Evolutionary conservation across 2,113 vertebrate species (phyloP).

Genomic region (Dromiciops gliroides): DNA sequence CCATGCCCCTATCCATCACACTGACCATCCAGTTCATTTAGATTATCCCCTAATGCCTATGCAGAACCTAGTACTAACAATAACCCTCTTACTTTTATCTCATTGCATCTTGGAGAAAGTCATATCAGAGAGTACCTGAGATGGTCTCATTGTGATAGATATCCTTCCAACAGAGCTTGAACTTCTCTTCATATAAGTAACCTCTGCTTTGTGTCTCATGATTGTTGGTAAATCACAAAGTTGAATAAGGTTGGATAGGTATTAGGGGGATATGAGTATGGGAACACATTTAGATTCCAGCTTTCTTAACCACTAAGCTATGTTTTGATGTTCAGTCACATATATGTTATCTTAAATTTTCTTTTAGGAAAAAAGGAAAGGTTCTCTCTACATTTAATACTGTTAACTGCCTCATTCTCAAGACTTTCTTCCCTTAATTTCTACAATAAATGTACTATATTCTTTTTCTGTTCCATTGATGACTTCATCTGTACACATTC

Average conservation of each 20-base stretch:
- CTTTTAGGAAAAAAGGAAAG: neutral
- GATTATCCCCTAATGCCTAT: neutral
- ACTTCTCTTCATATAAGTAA: neutral
- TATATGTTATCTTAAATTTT: neutral
- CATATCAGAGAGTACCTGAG: neutral
- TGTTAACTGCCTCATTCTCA: neutral
- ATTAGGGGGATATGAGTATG: neutral
- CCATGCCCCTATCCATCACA: neutral
- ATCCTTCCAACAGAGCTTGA: neutral
- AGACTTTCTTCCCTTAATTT: neutral
- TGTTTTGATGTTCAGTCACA: neutral
- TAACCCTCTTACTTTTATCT: neutral
- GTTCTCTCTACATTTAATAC: neutral
- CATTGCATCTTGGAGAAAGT: neutral
- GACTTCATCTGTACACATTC: neutral
- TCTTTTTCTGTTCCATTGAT: neutral
- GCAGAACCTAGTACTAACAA: neutral
- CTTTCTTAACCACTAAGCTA: neutral
- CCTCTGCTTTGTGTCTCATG: neutral
- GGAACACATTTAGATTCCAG: neutral
- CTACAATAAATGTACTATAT: neutral
- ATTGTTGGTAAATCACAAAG: neutral
- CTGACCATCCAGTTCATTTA: neutral
- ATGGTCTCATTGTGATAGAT: neutral
- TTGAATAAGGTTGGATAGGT: neutral